These are phyloP conservation scores for Melanotus villosus DNA, from an alignment of 2,888 invertebrate genomes.

Conservation along the genomic window DNA sequence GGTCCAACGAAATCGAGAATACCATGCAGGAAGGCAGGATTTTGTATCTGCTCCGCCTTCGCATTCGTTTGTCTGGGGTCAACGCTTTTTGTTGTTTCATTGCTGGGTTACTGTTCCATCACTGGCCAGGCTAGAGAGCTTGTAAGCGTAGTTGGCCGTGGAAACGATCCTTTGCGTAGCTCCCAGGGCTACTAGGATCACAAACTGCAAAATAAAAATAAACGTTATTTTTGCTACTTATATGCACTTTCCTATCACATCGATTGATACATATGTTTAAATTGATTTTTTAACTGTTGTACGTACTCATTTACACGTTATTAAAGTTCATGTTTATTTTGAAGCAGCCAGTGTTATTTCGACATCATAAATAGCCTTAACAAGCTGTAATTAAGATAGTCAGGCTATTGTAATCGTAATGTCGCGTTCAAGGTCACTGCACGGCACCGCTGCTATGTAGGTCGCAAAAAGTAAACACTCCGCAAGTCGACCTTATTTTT, in stretches of 20 bases:
- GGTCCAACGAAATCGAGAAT: no score
- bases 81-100: slow-evolving; percentile 46
- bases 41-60: no score
- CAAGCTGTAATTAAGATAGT: slow-evolving; percentile 17
- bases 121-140: not conserved
- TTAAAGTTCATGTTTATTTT: not conserved
- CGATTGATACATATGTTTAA: no score
- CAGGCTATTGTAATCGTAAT: slow-evolving; percentile 20
- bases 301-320: not conserved
- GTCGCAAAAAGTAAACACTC: slow-evolving; percentile 40
- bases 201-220: slow-evolving; percentile 5
- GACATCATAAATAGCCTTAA: slow-evolving; percentile 17
- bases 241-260: not conserved
- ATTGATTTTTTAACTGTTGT: not conserved
- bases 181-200: slow-evolving; percentile 1
- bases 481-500: not conserved
- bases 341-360: not conserved
- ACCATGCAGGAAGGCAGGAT: no score
- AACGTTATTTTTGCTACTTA: slow-evolving; percentile 9
- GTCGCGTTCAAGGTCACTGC: slow-evolving; percentile 33
- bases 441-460: slow-evolving; percentile 21
- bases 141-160: slow-evolving; percentile 12
- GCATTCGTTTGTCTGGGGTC: slow-evolving; percentile 42
- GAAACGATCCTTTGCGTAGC: slow-evolving; percentile 21
- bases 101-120: slow-evolving; percentile 44